Conservation (phyloP, 2,797 vertebrate species). For the Sphenodon punctatus region DNA sequence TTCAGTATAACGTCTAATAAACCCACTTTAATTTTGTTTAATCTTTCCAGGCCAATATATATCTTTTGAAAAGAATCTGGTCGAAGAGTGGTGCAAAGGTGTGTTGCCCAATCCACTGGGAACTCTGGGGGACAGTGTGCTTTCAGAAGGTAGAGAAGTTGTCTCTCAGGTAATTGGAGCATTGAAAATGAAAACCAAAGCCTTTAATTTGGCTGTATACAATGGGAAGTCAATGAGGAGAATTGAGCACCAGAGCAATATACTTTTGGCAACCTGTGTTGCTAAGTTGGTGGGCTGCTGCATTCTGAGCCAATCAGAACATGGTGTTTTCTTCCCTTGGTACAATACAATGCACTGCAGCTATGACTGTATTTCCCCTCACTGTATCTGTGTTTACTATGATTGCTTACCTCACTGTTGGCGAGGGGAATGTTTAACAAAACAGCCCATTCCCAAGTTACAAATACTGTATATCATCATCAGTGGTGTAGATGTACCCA, state of each 20-base stretch:
- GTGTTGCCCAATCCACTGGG: not conserved
- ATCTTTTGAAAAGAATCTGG: not conserved
- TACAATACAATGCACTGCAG: conserved; percentile 11
- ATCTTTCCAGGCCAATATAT: conserved; percentile 42
- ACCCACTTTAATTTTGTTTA: conserved; percentile 40
- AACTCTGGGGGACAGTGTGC: not conserved
- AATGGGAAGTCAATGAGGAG: conserved; percentile 34
- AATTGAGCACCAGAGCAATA: conserved; percentile 33
- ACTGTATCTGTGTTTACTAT: conserved; percentile 46
- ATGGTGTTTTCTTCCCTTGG: conserved; percentile 30
- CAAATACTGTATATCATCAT: conserved; percentile 32
- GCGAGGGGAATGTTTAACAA: conserved; percentile 60
- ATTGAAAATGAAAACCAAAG: conserved; percentile 52
- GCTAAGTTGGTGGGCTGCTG: conserved; percentile 57
- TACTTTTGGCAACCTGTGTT: conserved; percentile 57
- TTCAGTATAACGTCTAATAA: conserved; percentile 35
- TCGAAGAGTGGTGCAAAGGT: not conserved
- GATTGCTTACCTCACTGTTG: conserved; percentile 54
- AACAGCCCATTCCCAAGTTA: conserved; percentile 57
- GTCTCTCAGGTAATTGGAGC: conserved; percentile 32
- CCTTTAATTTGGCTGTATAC: conserved; percentile 34
- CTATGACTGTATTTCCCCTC: conserved; percentile 28
- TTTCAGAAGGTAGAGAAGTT: conserved; percentile 26
- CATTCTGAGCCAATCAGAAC: conserved; percentile 51
- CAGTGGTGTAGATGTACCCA: conserved; percentile 36